These are phyloP conservation scores for Maniola jurtina DNA, from an alignment of 1,140 invertebrate genomes.

Conservation along the genomic window DNA sequence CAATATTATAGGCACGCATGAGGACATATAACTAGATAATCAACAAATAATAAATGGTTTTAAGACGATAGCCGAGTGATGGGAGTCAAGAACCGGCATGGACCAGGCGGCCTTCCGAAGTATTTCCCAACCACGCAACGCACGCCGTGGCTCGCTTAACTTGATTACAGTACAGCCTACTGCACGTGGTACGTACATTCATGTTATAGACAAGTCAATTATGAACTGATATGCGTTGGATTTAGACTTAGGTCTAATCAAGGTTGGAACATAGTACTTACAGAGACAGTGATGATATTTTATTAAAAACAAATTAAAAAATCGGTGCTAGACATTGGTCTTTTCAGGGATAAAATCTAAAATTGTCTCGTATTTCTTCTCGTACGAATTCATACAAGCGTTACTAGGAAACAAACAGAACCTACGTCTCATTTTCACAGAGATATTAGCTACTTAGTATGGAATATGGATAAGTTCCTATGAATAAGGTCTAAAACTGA, in stretches of 20 bases:
- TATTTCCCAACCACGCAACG: constrained; percentile 37
- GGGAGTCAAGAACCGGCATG: constrained; percentile 19
- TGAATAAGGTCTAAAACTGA: too few relatives aligned
- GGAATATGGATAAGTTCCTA: too few relatives aligned
- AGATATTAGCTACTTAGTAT: too few relatives aligned
- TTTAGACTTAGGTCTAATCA: background rate
- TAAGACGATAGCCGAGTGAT: constrained; percentile 36
- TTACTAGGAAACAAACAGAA: too few relatives aligned
- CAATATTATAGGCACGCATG: background rate
- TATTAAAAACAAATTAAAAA: too few relatives aligned
- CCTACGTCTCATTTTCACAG: too few relatives aligned
- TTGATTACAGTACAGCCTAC: constrained; percentile 18
- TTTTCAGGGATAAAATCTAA: background rate
- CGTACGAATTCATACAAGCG: background rate
- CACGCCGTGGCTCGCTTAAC: constrained; percentile 13
- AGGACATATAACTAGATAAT: background rate
- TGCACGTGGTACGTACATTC: background rate
- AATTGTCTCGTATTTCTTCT: background rate
- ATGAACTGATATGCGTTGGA: background rate
- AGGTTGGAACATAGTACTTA: too few relatives aligned
- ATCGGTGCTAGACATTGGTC: too few relatives aligned
- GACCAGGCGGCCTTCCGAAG: constrained; percentile 50
- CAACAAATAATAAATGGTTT: constrained; percentile 12
- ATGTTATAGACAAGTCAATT: background rate
- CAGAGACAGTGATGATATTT: too few relatives aligned